A percentile compares a stretch with the other conserved stretches of the same genome.
Evolutionary conservation across 1,140 invertebrate species (phyloP).

Genomic region (Nautilus pompilius): DNA sequence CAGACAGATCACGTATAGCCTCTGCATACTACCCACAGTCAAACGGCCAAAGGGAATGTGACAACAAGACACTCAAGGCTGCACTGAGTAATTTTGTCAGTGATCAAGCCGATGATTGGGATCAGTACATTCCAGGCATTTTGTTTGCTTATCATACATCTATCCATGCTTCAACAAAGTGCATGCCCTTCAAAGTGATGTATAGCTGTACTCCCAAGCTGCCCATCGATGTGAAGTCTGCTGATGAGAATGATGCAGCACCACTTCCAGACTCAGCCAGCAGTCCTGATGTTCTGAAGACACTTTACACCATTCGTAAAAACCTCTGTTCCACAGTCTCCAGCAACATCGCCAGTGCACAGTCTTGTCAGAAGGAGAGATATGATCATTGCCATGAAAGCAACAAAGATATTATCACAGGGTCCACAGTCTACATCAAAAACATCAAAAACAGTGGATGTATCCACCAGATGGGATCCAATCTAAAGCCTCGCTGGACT

Average conservation of each 20-base stretch:
- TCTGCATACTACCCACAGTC: not conserved
- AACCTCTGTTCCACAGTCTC: not conserved
- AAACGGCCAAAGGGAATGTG: not conserved
- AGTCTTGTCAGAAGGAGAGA: not conserved
- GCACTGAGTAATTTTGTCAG: not conserved
- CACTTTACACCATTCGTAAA: not conserved
- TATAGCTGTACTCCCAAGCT: not conserved
- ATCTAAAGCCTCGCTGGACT: not conserved
- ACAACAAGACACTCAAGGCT: not conserved
- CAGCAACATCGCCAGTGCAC: not conserved
- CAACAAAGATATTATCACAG: not conserved
- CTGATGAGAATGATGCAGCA: not conserved
- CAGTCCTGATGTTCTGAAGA: not conserved
- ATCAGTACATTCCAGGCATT: slow-evolving; percentile 1
- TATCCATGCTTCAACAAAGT: not conserved
- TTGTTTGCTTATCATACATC: not conserved
- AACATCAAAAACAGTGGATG: not conserved
- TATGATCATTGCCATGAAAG: not conserved
- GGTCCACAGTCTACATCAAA: slow-evolving; percentile 3
- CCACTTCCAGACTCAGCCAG: not conserved
- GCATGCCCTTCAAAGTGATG: not conserved
- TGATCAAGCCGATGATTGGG: not conserved
- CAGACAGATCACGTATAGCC: not conserved
- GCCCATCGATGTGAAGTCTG: not conserved
- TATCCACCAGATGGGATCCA: not conserved